Evolutionary conservation across 2,888 invertebrate species (phyloP), one percentile per base, ranked within the genome.

Genomic region (Asteroscopus sphinx): DNA sequence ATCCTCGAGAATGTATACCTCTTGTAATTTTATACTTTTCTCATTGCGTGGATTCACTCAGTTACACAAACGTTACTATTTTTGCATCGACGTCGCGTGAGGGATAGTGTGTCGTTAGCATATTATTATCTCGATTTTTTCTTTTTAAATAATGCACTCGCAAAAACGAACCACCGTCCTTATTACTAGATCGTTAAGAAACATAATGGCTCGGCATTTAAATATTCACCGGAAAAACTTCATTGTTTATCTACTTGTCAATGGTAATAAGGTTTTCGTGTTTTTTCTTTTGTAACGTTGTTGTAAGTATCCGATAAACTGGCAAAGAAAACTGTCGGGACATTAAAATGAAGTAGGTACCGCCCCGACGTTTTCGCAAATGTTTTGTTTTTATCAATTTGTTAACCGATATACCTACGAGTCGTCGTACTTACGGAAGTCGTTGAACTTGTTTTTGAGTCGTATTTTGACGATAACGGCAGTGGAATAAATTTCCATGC

Each of bases 71-170:
- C 5, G 53, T 33, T 71, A 63, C 65, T 76, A 77, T 81, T 84
- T 83, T 81, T 76, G 80, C 76, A 80, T 83, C 77, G 83, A 77
- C 79, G 69, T 90, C 82, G 90, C 89, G 88, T 88, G 89, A 81
- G 68, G 72, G 57, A 80, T 85, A 74, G 78, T 72, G 72, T 77
- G 76, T 79, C 80, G 80, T 86, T 85, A 80, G 82, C 82, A 85
- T 87, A 79, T 77, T 78, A 83, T 84, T 85, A 80, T 69, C 76
- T 77, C 54, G 62, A 69, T 71, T 74, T 80, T n/a, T 77, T 77
- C 69, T 65, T 69, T 70, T 63, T 59, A 44, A 57, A 45, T 36
- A 67, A 60, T 63, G 41, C 52, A 56, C 36, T 51, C 44, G 13
- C 13, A 51, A 56, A 51, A 59, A 41, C 25, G 42, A 25, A 39